Conservation (phyloP, 30 jellyfish, hydroid and myxozoan genomes). For the Phacellophora camtschatica region DNA sequence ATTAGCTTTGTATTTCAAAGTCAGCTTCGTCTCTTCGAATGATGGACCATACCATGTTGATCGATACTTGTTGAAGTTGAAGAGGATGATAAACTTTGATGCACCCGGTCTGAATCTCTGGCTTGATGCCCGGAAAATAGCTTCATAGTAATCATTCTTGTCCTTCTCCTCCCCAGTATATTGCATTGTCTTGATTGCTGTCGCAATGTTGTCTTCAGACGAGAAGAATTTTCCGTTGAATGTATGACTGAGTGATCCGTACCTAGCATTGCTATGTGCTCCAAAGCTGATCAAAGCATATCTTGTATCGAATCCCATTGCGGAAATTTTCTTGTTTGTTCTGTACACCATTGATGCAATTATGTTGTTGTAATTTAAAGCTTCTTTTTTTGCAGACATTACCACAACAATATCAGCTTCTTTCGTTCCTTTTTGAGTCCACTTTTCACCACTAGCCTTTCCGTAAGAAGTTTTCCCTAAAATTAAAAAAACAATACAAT, state of each 20-base stretch:
- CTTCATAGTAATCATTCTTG: constrained; percentile 82
- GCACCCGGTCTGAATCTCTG: constrained; percentile 92
- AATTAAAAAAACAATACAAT: neutral
- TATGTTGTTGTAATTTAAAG: constrained; percentile 4
- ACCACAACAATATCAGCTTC: constrained; percentile 82
- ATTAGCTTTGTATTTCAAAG: constrained; percentile 82
- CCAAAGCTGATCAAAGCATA: constrained; percentile 95
- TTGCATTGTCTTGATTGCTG: constrained; percentile 76
- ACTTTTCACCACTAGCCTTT: constrained; percentile 7
- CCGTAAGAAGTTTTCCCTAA: neutral
- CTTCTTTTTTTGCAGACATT: constrained; percentile 74
- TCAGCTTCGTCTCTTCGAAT: constrained; percentile 64
- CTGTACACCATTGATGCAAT: constrained; percentile 60
- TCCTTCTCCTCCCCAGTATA: constrained; percentile 67
- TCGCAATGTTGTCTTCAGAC: constrained; percentile 36
- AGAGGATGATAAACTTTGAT: constrained; percentile 56
- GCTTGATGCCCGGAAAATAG: constrained; percentile 67
- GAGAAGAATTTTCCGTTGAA: constrained; percentile 73
- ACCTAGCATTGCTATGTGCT: constrained; percentile 61
- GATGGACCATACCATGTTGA: constrained; percentile 79
- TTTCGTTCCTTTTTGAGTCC: constrained; percentile 68
- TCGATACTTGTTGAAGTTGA: constrained; percentile 60
- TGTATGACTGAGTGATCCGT: constrained; percentile 79
- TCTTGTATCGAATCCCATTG: constrained; percentile 74
- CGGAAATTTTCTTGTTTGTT: constrained; percentile 26